Evolutionary conservation across 2,113 vertebrate genomes (phyloP).

Genomic region (Xerus inauris): DNA sequence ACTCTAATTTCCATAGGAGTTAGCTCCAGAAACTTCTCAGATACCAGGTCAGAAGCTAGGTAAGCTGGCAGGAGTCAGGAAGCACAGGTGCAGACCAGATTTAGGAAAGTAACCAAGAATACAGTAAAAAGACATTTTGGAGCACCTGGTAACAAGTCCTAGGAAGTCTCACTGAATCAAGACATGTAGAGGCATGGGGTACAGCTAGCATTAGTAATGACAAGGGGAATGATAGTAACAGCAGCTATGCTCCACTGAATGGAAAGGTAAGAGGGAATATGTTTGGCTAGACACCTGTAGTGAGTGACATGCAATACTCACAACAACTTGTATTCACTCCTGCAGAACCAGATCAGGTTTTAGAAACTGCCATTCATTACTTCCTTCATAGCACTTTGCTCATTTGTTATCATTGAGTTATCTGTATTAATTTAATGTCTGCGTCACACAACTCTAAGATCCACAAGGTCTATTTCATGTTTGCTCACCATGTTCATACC

Average conservation of each 20-base stretch:
- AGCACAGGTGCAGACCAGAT: neutral
- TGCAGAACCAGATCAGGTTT: neutral
- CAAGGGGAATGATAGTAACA: neutral
- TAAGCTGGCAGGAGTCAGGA: neutral
- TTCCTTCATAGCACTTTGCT: neutral
- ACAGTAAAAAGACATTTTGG: neutral
- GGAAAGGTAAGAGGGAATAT: neutral
- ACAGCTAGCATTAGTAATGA: neutral
- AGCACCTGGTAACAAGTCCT: neutral
- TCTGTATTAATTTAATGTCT: neutral
- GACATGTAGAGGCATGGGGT: rapidly evolving
- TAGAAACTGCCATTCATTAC: neutral
- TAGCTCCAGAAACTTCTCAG: neutral
- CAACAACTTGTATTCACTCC: neutral
- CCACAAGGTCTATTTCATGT: neutral
- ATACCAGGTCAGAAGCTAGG: neutral
- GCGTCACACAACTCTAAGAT: too few relatives aligned
- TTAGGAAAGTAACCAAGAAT: neutral
- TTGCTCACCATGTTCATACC: neutral
- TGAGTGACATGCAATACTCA: neutral
- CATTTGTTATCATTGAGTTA: neutral
- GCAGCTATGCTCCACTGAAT: neutral
- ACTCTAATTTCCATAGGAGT: neutral
- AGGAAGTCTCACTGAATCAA: neutral
- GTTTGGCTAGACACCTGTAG: neutral